Conservation (phyloP, 2,797 vertebrate species). For the Sebastes jordani region DNA sequence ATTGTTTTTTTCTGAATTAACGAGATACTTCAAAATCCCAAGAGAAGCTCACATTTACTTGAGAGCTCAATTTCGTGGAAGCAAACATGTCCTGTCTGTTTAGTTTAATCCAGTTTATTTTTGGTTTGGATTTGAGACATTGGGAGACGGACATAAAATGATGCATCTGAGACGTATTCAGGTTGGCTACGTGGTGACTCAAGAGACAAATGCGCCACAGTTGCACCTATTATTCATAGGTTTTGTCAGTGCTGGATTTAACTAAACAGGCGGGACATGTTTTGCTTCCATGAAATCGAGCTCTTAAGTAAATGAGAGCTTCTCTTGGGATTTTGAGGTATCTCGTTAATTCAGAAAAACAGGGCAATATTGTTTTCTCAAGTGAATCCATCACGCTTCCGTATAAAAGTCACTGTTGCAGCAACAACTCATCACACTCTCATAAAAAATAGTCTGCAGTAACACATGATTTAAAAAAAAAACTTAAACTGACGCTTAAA, state of each 20-base stretch:
- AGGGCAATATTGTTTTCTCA: background rate
- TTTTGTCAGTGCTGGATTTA: background rate
- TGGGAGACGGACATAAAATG: background rate
- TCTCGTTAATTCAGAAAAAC: background rate
- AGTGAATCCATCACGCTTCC: background rate
- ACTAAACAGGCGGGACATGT: background rate
- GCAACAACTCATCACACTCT: background rate
- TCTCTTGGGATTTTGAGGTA: background rate
- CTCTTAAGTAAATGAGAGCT: too few species aligned
- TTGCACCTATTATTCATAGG: background rate
- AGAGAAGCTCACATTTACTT: too few species aligned
- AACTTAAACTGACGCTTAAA: background rate
- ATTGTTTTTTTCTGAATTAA: background rate
- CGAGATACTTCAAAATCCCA: background rate
- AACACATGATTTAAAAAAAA: slow-evolving; percentile 1
- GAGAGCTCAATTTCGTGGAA: background rate
- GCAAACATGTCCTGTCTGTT: background rate
- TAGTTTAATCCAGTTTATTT: background rate
- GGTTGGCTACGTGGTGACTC: background rate
- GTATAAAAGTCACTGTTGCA: slow-evolving; percentile 18
- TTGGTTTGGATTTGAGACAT: background rate
- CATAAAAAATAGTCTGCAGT: background rate
- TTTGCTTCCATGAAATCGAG: background rate
- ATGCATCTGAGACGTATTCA: background rate
- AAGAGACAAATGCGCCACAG: background rate